Base-by-base conservation (phyloP, 2,888 invertebrate species). In the Napeogenes sylphis region DNA sequence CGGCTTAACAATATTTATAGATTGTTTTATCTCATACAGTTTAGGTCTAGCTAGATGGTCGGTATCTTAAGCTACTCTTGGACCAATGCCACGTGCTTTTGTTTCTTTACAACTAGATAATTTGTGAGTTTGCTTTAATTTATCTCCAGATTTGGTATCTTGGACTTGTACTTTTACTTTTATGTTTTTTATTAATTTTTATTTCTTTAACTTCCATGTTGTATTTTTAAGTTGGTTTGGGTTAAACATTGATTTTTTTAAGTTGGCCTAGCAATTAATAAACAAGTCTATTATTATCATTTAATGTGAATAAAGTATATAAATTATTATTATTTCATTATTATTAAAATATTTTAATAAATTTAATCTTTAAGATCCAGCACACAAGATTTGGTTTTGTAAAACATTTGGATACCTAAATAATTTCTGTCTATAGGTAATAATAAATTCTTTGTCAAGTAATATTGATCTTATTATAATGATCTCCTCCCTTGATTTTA, bases 361-460 rank as follows among this genome's bases (percentile, higher is more conserved):
- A 21, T 21, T 21, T 21, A 35, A 35, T 35, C 6, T 35, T 35
- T 35, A 35, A 35, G 35, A 6, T 2, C 35, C 3, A 35, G 6
- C 21, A 35, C 4, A 35, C 6, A 6, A 35, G 35, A 35, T 6
- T 35, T 4, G 4, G 35, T 4, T 35, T 35, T 5, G 4, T 35
- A 35, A 3, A 35, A 6, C 4, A 35, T 35, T 35, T 35, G 1
- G 6, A 5, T 35, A 35, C 35, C 21, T 21, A 21, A 21, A 3
- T 35, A 35, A 35, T 35, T 35, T 35, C 6, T 5, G 35, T 35
- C 2, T 6, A 4, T 35, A 35, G 35, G 1, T 67, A 62, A 65
- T 59, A 65, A 58, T 65, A 62, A 64, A 62, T 60, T 67, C 62
- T 65, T 67, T 67, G 65, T 67, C 56, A 47, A 61, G 58, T 58